Conservation (phyloP, 1,140 invertebrate species). For the Anastrepha obliqua region DNA sequence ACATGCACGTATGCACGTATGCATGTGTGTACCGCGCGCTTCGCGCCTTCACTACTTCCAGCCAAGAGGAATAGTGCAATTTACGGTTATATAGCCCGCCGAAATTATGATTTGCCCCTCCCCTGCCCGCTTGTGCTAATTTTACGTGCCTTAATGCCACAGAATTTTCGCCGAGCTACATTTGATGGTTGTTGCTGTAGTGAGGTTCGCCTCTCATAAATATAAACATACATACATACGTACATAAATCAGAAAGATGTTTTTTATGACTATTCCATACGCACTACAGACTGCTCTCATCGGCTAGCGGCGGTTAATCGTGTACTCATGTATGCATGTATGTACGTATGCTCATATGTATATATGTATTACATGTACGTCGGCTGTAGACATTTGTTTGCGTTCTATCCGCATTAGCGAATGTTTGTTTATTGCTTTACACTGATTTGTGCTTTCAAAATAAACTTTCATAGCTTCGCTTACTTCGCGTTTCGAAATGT, state of each 20-base stretch:
- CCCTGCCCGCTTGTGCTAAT: background rate
- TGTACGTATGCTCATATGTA: too few species aligned
- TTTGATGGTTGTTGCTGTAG: background rate
- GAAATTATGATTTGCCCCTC: background rate
- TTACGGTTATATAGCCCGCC: background rate
- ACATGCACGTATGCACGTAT: too few species aligned
- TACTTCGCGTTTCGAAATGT: background rate
- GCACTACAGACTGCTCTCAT: too few species aligned
- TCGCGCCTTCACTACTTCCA: background rate
- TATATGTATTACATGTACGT: too few species aligned
- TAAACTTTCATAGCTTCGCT: background rate
- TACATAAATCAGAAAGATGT: constrained; percentile 8
- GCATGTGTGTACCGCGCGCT: background rate
- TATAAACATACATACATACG: too few species aligned
- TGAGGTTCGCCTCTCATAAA: background rate
- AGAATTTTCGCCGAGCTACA: background rate
- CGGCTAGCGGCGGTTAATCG: too few species aligned
- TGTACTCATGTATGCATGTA: too few species aligned
- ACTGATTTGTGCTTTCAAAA: background rate
- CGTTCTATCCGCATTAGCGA: background rate
- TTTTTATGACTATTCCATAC: background rate
- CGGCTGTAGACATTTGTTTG: background rate
- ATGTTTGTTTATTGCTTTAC: background rate
- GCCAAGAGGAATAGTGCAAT: background rate
- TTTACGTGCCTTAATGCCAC: background rate